These are phyloP conservation scores for Pedionomus torquatus DNA, from an alignment of 2,113 vertebrate genomes.

Conservation along the genomic window DNA sequence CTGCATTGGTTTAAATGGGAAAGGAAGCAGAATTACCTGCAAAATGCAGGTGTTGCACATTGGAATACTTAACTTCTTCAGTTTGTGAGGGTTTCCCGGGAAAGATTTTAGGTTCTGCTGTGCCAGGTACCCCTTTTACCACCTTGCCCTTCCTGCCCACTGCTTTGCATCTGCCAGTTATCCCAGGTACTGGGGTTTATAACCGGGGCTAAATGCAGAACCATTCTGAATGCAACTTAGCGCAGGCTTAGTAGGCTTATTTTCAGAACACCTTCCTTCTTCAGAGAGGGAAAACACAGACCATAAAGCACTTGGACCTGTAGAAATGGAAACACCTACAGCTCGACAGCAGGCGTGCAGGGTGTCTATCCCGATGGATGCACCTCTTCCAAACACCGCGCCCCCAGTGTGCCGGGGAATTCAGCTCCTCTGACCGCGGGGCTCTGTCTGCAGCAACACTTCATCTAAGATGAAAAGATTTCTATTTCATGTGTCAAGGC, in stretches of 20 bases:
- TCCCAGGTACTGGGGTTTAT: not conserved
- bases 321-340: not conserved
- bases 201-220: not conserved
- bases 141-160: not conserved
- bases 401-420: rapidly evolving
- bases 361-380: not conserved
- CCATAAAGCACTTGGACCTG: not conserved
- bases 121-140: not conserved
- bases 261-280: not conserved
- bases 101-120: not conserved
- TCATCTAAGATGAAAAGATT: not conserved
- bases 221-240: not conserved
- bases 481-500: not conserved
- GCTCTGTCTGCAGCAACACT: not conserved
- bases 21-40: not conserved
- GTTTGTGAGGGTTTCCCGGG: rapidly evolving
- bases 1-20: not conserved
- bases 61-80: not conserved
- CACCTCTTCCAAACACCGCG: not conserved
- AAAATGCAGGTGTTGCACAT: not conserved
- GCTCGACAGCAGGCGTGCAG: not conserved
- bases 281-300: not conserved
- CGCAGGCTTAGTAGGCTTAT: not conserved
- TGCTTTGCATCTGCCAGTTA: not conserved
- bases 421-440: not conserved